Conservation (phyloP, 2,797 vertebrate species). For the Acipenser transmontanus region DNA sequence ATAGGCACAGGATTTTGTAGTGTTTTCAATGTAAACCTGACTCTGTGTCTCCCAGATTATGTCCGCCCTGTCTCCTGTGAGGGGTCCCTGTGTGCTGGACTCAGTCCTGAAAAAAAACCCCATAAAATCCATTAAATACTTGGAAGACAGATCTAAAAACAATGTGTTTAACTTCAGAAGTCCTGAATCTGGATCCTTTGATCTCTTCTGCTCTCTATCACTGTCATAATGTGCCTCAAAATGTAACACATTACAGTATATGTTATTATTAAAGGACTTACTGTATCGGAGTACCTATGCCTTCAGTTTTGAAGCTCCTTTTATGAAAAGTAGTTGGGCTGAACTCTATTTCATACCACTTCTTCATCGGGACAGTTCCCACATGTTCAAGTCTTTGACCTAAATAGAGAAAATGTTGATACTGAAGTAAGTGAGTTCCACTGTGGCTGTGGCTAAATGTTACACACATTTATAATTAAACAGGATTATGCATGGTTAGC, state of each 20-base stretch:
- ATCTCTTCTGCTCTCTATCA: too few species aligned
- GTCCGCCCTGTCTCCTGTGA: constrained; percentile 20
- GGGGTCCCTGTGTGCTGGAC: constrained; percentile 20
- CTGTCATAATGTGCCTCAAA: constrained; percentile 33
- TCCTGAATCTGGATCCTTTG: constrained; percentile 31
- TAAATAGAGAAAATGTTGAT: too few species aligned
- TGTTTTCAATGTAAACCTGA: constrained; percentile 46
- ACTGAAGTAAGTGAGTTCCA: too few species aligned
- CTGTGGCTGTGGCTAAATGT: too few species aligned
- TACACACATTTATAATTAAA: too few species aligned
- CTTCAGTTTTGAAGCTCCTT: constrained; percentile 46
- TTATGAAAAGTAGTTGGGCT: constrained; percentile 38
- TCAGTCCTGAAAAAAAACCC: constrained; percentile 3
- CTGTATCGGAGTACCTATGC: constrained; percentile 30
- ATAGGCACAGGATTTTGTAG: constrained; percentile 39
- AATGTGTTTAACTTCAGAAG: not conserved
- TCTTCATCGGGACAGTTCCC: constrained; percentile 46
- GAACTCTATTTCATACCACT: constrained; percentile 52
- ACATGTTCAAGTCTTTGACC: too few species aligned
- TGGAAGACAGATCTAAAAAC: not conserved
- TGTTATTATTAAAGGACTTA: constrained; percentile 30
- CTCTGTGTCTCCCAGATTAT: constrained; percentile 44
- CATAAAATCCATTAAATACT: not conserved
- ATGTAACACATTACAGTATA: constrained; percentile 37
- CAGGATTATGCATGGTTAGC: too few species aligned